Percentiles rank a stretch among this genome's conserved stretches.
phyloP scores from a whole-genome alignment of 1,140 invertebrate genomes.

The Drosophila tsacasi region DNA sequence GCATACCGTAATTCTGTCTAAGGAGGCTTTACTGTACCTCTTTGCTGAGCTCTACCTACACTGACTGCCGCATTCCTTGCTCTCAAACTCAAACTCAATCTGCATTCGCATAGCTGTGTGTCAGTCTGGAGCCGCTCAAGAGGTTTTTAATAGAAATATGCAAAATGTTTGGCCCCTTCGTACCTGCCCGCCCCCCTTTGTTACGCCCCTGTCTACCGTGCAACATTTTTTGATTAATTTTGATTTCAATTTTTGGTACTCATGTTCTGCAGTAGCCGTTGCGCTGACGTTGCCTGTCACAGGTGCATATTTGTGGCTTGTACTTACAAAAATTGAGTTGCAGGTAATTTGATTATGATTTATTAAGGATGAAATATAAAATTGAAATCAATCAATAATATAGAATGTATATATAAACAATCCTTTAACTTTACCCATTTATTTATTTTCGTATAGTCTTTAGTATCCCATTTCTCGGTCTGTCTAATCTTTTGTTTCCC shows the following conservation, averaged over 20 bases:
- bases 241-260: constrained; percentile 74
- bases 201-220: constrained; percentile 9
- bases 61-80: constrained; percentile 68
- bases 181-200: constrained; percentile 1
- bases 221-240: constrained; percentile 73
- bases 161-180: constrained; percentile 54
- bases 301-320: constrained; percentile 54
- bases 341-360: constrained; percentile 32
- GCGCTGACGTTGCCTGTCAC: constrained; percentile 61
- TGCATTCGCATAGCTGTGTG: constrained; percentile 31
- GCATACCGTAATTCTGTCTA: accelerated
- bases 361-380: not conserved
- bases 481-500: not conserved
- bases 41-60: constrained; percentile 59
- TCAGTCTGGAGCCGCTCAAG: constrained; percentile 46
- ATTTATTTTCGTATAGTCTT: not conserved
- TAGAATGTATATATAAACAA: not conserved
- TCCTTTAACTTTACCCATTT: not conserved
- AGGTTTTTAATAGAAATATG: constrained; percentile 63
- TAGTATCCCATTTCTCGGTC: not conserved
- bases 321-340: constrained; percentile 43
- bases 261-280: constrained; percentile 59
- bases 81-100: constrained; percentile 39
- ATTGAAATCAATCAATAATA: not conserved
- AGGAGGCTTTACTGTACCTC: not conserved